Evolutionary conservation across 2,797 vertebrate species (phyloP).

Genomic region (Chelmon rostratus): DNA sequence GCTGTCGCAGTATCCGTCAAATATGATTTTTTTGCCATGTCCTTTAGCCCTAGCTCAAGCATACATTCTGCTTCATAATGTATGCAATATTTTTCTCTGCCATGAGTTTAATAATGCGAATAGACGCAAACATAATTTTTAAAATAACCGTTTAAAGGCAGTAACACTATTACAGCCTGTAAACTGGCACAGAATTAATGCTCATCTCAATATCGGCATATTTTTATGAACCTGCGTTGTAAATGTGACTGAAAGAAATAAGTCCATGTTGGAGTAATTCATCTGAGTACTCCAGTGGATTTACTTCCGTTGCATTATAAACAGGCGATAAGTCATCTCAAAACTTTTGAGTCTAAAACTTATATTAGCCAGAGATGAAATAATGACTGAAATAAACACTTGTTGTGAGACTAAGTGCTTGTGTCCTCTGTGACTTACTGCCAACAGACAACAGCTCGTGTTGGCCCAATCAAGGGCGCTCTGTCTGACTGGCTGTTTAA

Average conservation of each 20-base stretch:
- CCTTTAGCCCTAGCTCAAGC: no score
- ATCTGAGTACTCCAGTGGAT: neutral
- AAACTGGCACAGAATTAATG: neutral
- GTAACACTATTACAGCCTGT: neutral
- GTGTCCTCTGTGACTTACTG: slow-evolving; percentile 4
- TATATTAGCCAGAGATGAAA: neutral
- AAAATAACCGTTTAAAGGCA: neutral
- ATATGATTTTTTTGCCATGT: no score
- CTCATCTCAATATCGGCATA: neutral
- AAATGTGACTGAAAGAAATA: neutral
- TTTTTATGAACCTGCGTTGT: neutral
- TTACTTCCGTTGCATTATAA: neutral
- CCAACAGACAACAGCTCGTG: slow-evolving; percentile 20
- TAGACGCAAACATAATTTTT: neutral
- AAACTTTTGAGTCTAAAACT: neutral
- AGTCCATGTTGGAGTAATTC: neutral
- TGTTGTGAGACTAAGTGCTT: slow-evolving; percentile 9
- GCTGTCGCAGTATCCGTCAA: no score
- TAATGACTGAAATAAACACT: slow-evolving; percentile 13
- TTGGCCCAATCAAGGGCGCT: slow-evolving; percentile 34
- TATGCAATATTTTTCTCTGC: neutral
- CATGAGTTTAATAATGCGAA: neutral
- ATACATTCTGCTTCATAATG: neutral
- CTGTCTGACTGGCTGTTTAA: slow-evolving; percentile 40
- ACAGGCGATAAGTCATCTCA: neutral